phyloP scores from a whole-genome alignment of 2,113 vertebrate species.

The Anhinga anhinga region DNA sequence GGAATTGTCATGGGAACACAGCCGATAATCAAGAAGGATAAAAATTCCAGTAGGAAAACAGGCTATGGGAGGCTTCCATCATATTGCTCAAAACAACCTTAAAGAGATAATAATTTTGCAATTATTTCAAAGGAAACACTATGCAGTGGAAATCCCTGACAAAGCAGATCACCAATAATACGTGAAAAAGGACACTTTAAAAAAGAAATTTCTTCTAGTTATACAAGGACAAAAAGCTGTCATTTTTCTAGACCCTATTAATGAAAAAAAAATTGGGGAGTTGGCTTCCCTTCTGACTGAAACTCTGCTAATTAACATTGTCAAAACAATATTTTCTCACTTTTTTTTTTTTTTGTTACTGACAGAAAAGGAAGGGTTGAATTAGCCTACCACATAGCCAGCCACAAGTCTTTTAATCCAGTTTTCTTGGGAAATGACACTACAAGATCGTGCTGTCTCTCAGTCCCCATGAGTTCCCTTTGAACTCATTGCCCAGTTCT shows the following conservation, averaged over 20 bases:
- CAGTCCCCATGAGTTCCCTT: not conserved
- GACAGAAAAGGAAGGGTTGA: not conserved
- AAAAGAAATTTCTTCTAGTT: not conserved
- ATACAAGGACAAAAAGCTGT: not conserved
- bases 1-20: conserved; percentile 64
- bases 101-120: not conserved
- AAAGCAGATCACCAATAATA: not conserved
- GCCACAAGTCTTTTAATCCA: not conserved
- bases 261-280: not conserved
- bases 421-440: not conserved
- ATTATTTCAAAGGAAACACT: not conserved
- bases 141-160: not conserved
- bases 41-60: conserved; percentile 41
- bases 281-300: not conserved
- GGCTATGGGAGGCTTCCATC: not conserved
- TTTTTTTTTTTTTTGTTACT: not conserved
- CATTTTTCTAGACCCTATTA: not conserved
- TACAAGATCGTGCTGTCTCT: not conserved
- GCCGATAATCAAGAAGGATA: conserved; percentile 46
- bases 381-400: not conserved
- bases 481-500: not conserved
- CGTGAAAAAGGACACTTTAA: not conserved
- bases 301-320: not conserved
- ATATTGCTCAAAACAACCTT: not conserved
- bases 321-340: not conserved